A percentile compares a stretch with the other conserved stretches of the same genome.
phyloP scores from a whole-genome alignment of 2,888 invertebrate genomes.

The Rutpela maculata region DNA sequence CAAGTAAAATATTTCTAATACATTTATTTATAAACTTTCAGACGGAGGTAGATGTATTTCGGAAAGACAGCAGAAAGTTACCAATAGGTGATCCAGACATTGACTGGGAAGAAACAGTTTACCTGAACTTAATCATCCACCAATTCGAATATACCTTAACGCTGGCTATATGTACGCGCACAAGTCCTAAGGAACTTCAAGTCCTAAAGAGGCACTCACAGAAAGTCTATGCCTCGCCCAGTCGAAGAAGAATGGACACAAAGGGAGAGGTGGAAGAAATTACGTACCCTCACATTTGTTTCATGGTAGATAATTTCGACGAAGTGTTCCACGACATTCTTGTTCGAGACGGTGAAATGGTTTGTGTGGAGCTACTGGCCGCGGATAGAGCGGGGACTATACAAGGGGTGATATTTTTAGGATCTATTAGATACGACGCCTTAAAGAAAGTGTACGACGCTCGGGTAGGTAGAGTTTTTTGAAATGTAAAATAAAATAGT shows the following conservation, averaged over 20 bases:
- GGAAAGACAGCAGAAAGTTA: conserved; percentile 96
- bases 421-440: conserved; percentile 98
- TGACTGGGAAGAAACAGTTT: conserved; percentile 99
- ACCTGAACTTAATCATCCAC: conserved; percentile 97
- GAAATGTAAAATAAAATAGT: not conserved
- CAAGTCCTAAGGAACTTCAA: conserved; percentile 97
- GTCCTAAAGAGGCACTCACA: conserved; percentile 94
- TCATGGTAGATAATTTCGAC: conserved; percentile 99
- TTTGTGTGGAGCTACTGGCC: conserved; percentile 98
- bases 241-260: conserved; percentile 96
- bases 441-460: conserved; percentile 97
- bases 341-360: conserved; percentile 98
- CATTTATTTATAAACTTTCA: conserved; percentile 71
- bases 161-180: conserved; percentile 97
- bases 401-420: conserved; percentile 96
- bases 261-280: conserved; percentile 99
- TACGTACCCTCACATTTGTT: conserved; percentile 99
- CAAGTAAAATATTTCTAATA: not conserved
- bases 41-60: conserved; percentile 97
- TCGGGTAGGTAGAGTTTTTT: conserved; percentile 80
- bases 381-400: conserved; percentile 89
- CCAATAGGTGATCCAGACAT: conserved; percentile 97
- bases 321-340: conserved; percentile 98
- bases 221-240: conserved; percentile 97
- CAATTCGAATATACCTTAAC: conserved; percentile 99